phyloP scores from a whole-genome alignment of 2,888 invertebrate genomes.

The Eumacrocentrus americanus region DNA sequence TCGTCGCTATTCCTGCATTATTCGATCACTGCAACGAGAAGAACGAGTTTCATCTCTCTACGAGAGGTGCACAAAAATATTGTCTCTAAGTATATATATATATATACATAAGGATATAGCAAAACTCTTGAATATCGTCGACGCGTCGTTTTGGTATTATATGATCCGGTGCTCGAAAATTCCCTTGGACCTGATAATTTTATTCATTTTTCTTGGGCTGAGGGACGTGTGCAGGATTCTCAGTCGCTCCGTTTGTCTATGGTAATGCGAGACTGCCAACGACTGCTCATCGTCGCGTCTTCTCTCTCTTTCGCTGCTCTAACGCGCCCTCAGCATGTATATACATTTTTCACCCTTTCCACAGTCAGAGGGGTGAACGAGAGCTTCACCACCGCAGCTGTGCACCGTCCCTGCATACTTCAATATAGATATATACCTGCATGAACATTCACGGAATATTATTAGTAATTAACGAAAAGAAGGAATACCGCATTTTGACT shows the following conservation, averaged over 20 bases:
- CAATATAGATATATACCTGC: slow-evolving; percentile 6
- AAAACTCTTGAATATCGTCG: slow-evolving; percentile 13
- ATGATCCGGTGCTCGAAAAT: slow-evolving; percentile 40
- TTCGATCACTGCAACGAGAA: slow-evolving; percentile 13
- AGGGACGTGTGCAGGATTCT: slow-evolving; percentile 35
- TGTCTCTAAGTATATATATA: slow-evolving; percentile 3
- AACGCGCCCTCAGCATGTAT: slow-evolving; percentile 31
- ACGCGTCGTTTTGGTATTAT: slow-evolving; percentile 26
- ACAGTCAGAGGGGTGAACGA: slow-evolving; percentile 3
- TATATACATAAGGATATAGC: neutral
- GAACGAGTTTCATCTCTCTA: neutral
- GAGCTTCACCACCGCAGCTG: slow-evolving; percentile 13
- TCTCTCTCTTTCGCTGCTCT: slow-evolving; percentile 8
- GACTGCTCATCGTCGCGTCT: slow-evolving; percentile 29
- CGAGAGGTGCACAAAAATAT: slow-evolving; percentile 5
- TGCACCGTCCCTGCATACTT: slow-evolving; percentile 2
- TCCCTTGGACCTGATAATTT: slow-evolving; percentile 48
- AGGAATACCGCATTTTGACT: slow-evolving; percentile 25
- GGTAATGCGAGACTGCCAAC: slow-evolving; percentile 44
- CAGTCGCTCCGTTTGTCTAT: slow-evolving; percentile 49
- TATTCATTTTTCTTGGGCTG: slow-evolving; percentile 53
- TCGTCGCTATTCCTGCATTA: slow-evolving; percentile 12
- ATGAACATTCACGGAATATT: slow-evolving; percentile 49
- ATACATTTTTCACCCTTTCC: slow-evolving; percentile 43
- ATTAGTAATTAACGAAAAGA: slow-evolving; percentile 60